Evolutionary conservation across 35 echinoderm and acorn worm species (phyloP), one percentile per base, ranked within the genome.

Genomic region (Nesometra sesokonis): DNA sequence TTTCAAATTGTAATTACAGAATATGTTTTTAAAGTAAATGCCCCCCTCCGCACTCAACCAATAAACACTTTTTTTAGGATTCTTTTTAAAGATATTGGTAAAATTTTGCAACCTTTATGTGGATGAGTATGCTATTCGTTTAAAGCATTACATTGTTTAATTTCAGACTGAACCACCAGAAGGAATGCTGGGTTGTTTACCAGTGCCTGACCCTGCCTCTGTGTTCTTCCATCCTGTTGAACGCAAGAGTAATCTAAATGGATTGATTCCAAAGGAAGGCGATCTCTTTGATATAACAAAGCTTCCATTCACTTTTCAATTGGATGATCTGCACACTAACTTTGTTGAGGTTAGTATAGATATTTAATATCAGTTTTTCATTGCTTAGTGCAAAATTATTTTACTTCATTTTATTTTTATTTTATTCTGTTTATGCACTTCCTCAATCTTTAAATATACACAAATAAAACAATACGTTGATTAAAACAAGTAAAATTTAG

Each of bases 321-420:
- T 97, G 46, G 94, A 97, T 93, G 88, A 97, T 82, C 81, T 93
- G 13, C 89, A 88, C 35, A 91, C 91, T 33, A 93, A 91, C 77
- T 97, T 97, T 89, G 89, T 97, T 23, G 77, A 93, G 91, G 93
- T 95, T 27, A 57, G 76, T n/a, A n/a, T n/a, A n/a, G n/a, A n/a
- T n/a, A n/a, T n/a, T n/a, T n/a, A n/a, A n/a, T n/a, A n/a, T n/a
- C n/a, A n/a, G n/a, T n/a, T n/a, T n/a, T n/a, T n/a, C n/a, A n/a
- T n/a, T n/a, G n/a, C n/a, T n/a, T n/a, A n/a, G n/a, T n/a, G n/a
- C n/a, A n/a, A n/a, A n/a, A n/a, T n/a, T n/a, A n/a, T n/a, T n/a
- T n/a, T n/a, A n/a, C n/a, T n/a, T n/a, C n/a, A n/a, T n/a, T n/a
- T n/a, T n/a, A n/a, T n/a, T n/a, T n/a, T n/a, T n/a, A n/a, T n/a